Evolutionary conservation across 2,888 invertebrate species (phyloP).

Genomic region (Conomelus anceps): DNA sequence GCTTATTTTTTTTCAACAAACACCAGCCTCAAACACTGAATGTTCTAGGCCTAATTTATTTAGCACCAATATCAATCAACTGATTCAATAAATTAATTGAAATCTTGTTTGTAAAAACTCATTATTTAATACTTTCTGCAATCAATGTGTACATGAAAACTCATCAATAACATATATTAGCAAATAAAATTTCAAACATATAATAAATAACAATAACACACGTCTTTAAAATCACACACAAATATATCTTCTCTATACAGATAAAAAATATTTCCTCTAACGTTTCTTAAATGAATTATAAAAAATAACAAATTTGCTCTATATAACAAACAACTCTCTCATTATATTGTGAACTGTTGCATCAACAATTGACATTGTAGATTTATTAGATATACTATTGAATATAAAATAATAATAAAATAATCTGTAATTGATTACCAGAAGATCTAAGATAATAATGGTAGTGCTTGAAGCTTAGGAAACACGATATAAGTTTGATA

Average conservation of each 20-base stretch:
- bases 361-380: not conserved
- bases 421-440: not conserved
- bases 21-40: not conserved
- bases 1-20: not conserved
- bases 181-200: not conserved
- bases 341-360: not conserved
- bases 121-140: not conserved
- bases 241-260: slow-evolving; percentile 2
- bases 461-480: not conserved
- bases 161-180: not conserved
- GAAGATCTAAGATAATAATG: not conserved
- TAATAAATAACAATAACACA: slow-evolving; percentile 11
- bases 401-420: not conserved
- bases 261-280: slow-evolving; percentile 4
- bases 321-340: not conserved
- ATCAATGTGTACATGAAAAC: not conserved
- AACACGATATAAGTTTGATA: not conserved
- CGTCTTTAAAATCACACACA: not conserved
- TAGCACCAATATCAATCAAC: not conserved
- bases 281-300: not conserved
- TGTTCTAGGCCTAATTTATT: not conserved
- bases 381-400: not conserved
- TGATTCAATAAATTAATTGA: not conserved
- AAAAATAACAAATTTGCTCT: not conserved
- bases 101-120: not conserved